These are phyloP conservation scores for Bombylius major DNA, from an alignment of 2,888 invertebrate species.

Conservation along the genomic window DNA sequence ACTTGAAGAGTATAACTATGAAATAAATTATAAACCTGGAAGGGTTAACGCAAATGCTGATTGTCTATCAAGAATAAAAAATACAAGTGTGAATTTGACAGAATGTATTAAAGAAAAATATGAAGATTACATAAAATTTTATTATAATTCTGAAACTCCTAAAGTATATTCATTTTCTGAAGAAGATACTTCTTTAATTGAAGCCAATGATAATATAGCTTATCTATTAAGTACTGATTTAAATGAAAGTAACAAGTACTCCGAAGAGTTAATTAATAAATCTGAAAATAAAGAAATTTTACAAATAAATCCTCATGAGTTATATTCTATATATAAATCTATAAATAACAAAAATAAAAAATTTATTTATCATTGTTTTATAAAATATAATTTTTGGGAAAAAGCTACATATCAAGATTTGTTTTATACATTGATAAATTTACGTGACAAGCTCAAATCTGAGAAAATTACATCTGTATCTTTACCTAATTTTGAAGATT, in stretches of 20 bases:
- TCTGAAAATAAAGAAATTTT: too few relatives aligned
- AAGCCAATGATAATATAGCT: too few relatives aligned
- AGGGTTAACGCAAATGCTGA: constrained; percentile 21
- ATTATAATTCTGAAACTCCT: too few relatives aligned
- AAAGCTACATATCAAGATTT: constrained; percentile 3
- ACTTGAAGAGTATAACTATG: constrained; percentile 20
- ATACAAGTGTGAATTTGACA: too few relatives aligned
- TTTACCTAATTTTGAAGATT: constrained; percentile 1
- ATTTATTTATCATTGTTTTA: constrained; percentile 7
- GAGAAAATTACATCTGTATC: constrained; percentile 1
- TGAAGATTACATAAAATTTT: too few relatives aligned
- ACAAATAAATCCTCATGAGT: too few relatives aligned
- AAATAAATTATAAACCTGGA: constrained; percentile 18
- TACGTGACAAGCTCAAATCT: background rate
- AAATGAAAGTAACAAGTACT: too few relatives aligned
- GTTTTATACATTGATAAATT: constrained; percentile 3
- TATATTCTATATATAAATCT: constrained; percentile 7
- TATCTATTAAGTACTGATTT: too few relatives aligned
- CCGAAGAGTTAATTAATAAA: too few relatives aligned
- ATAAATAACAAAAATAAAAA: background rate
- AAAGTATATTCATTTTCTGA: too few relatives aligned
- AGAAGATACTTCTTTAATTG: too few relatives aligned
- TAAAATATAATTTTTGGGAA: constrained; percentile 6
- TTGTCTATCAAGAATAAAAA: constrained; percentile 15
- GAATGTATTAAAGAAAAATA: too few relatives aligned